Conservation (phyloP, 1,140 invertebrate species). For the Drosophila tristis region DNA sequence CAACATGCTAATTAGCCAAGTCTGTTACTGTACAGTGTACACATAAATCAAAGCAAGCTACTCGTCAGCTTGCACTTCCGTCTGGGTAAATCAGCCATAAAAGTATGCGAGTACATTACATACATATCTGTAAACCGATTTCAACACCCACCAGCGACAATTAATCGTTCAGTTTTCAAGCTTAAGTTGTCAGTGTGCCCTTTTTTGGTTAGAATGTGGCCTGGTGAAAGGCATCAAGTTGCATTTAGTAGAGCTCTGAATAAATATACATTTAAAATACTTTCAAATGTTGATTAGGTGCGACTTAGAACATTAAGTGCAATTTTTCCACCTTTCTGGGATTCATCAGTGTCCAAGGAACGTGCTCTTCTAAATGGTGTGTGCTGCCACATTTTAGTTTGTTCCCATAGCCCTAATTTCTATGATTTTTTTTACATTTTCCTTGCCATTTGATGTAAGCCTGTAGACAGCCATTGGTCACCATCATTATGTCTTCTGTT, state of each 20-base stretch:
- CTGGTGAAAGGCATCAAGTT: conserved; percentile 38
- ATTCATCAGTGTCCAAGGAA: too few species aligned
- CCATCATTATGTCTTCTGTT: conserved; percentile 18
- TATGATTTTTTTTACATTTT: conserved; percentile 18
- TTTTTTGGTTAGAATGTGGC: conserved; percentile 37
- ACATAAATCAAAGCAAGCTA: conserved; percentile 33
- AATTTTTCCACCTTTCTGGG: too few species aligned
- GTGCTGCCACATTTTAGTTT: too few species aligned
- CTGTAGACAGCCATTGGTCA: conserved; percentile 30
- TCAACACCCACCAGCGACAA: conserved; percentile 60
- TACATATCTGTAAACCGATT: conserved; percentile 50
- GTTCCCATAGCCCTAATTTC: too few species aligned
- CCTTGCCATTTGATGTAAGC: conserved; percentile 29
- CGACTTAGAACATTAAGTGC: too few species aligned
- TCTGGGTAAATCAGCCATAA: conserved; percentile 31
- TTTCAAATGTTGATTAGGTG: too few species aligned
- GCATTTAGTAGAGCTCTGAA: conserved; percentile 3
- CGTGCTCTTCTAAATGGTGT: too few species aligned
- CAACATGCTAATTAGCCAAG: conserved; percentile 78
- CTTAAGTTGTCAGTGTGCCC: conserved; percentile 36
- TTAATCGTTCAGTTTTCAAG: conserved; percentile 42
- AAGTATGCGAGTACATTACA: conserved; percentile 10
- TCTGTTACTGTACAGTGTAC: conserved; percentile 24
- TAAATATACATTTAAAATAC: conserved; percentile 9
- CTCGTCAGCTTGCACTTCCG: conserved; percentile 49